These are phyloP conservation scores for Salminus brasiliensis DNA, from an alignment of 2,113 vertebrate species.

Conservation along the genomic window DNA sequence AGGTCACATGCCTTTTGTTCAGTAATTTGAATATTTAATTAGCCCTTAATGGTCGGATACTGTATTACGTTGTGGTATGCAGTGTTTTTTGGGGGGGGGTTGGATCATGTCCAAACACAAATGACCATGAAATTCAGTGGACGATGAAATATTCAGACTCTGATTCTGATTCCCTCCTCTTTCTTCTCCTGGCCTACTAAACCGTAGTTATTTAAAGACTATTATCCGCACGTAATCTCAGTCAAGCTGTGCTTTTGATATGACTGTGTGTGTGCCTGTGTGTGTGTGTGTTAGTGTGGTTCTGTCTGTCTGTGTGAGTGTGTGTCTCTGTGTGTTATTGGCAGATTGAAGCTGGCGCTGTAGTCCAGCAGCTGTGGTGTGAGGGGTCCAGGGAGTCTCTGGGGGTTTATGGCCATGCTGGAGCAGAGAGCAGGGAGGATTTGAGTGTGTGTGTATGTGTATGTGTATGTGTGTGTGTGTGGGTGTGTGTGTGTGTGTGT, in stretches of 20 bases:
- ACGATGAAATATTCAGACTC: too few species aligned
- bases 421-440: neutral
- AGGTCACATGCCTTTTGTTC: too few species aligned
- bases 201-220: constrained; percentile 21
- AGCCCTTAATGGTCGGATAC: too few species aligned
- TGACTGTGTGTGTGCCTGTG: neutral
- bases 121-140: neutral
- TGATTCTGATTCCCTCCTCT: neutral
- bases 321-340: constrained; percentile 37
- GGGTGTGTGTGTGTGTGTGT: too few species aligned
- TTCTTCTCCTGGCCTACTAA: too few species aligned
- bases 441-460: neutral
- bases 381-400: constrained; percentile 7
- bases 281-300: constrained; percentile 16
- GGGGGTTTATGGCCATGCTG: neutral
- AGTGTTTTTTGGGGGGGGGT: neutral
- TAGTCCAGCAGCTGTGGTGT: constrained; percentile 31
- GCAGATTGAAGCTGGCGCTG: constrained; percentile 40
- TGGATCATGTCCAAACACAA: neutral
- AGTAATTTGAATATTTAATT: too few species aligned
- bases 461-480: neutral
- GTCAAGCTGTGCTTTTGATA: neutral
- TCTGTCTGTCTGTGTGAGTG: constrained; percentile 4
- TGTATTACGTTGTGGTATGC: too few species aligned
- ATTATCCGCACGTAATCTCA: neutral